phyloP scores from a whole-genome alignment of 2,888 invertebrate species.

The Synergus gifuensis region DNA sequence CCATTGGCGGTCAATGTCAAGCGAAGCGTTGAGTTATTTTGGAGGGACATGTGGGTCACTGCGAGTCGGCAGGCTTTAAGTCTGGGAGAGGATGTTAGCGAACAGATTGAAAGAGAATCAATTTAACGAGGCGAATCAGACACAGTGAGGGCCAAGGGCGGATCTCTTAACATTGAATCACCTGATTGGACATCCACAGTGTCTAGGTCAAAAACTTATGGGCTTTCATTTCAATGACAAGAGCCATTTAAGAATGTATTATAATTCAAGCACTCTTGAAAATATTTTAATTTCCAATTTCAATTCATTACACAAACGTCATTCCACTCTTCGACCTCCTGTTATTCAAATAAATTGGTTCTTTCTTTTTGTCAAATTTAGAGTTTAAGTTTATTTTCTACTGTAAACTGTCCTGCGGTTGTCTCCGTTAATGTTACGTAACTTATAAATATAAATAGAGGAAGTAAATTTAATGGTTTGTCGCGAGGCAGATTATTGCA shows the following conservation, averaged over 20 bases:
- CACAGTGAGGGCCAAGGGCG: conserved; percentile 71
- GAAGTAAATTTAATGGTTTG: not conserved
- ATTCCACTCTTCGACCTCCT: not conserved
- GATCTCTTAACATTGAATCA: conserved; percentile 70
- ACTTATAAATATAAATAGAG: not conserved
- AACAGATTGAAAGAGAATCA: conserved; percentile 71
- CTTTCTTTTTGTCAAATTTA: no score
- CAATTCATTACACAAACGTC: not conserved
- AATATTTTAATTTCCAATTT: not conserved
- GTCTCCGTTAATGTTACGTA: not conserved
- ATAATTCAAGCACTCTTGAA: conserved; percentile 3
- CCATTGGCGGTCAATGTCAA: conserved; percentile 52
- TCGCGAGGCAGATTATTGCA: not conserved
- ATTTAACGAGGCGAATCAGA: conserved; percentile 71
- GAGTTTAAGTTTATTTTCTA: no score
- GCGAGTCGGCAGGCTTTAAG: conserved; percentile 40
- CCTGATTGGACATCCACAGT: conserved; percentile 62
- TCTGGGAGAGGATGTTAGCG: conserved; percentile 48
- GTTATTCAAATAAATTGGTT: not conserved
- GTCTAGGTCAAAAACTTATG: conserved; percentile 54
- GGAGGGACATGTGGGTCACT: conserved; percentile 65
- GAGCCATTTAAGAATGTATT: conserved; percentile 13
- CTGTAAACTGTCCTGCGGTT: not conserved
- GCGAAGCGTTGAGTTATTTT: conserved; percentile 58
- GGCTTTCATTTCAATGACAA: conserved; percentile 30